Evolutionary conservation across 2,113 vertebrate genomes (phyloP), one percentile per base, ranked within the genome.

Genomic region (Elgaria multicarinata): DNA sequence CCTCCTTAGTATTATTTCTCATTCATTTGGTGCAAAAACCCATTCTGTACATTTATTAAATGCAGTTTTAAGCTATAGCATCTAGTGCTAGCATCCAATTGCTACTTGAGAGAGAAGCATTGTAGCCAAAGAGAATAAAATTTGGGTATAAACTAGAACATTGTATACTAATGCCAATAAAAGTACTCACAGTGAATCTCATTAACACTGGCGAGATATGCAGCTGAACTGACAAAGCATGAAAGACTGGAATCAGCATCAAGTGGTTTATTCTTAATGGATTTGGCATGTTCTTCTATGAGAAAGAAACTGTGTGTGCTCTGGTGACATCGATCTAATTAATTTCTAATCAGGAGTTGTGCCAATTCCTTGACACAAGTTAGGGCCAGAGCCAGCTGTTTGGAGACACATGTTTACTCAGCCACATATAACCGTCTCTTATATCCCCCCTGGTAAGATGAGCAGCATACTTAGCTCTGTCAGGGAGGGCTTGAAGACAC

Each of bases 311-410:
- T 58, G 74, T 85, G 83, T 91, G 8, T 46, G 72, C 72, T 85
- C 87, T 90, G 64, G 50, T 95, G 90, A 79, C 86, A 90, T 66
- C 85, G 82, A 90, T 92, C 87, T 93, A 95, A 95, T 92, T 96
- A 95, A 90, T 92, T 92, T 92, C 87, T 92, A 91, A 94, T 92
- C 90, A 93, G 79, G 66, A 93, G 5, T 58, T 18, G 55, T 26
- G 92, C 91, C 95, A 95, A 89, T 26, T 92, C 71, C 81, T 80
- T 91, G 87, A 83, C 87, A 92, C 31, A 90, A 93, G 69, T 91
- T 91, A 64, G 64, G 6, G 39, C 85, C 88, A 86, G 78, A 93
- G 93, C 82, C 89, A 96, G 90, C 3, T 85, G 36, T 92, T 91
- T 87, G 72, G 28, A 50, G 26, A 85, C 46, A 86, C 53, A 84